These are phyloP conservation scores for Pogonognathellus flavescens DNA, from an alignment of 1,140 invertebrate genomes.

Conservation along the genomic window DNA sequence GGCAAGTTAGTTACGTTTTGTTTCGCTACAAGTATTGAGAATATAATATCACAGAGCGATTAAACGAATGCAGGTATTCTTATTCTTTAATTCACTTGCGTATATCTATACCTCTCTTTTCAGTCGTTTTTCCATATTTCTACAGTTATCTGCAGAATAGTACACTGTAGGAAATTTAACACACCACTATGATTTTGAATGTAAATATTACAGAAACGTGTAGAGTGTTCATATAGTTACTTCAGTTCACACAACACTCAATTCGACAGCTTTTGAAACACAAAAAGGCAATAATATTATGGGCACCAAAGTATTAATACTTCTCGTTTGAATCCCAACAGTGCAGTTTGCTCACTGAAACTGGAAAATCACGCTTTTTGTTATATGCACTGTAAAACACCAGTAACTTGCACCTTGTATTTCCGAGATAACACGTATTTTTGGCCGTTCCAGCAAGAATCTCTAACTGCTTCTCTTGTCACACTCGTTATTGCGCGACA, in stretches of 20 bases:
- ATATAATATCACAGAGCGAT: too few relatives aligned
- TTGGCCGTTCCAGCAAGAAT: background rate
- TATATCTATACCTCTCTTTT: too few relatives aligned
- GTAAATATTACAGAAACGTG: background rate
- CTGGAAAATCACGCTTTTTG: background rate
- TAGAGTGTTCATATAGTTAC: background rate
- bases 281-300: background rate
- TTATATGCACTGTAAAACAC: background rate
- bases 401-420: background rate
- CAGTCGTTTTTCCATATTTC: too few relatives aligned
- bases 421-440: background rate
- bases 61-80: too few relatives aligned
- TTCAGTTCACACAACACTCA: background rate
- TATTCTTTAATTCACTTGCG: too few relatives aligned
- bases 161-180: too few relatives aligned
- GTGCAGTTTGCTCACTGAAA: background rate
- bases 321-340: background rate
- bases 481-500: background rate
- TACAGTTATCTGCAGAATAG: too few relatives aligned
- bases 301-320: background rate
- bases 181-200: too few relatives aligned
- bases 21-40: too few relatives aligned
- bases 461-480: background rate
- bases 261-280: slow-evolving; percentile 1
- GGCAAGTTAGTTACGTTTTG: too few relatives aligned